Percentiles rank a stretch among this genome's conserved stretches.
These are phyloP conservation scores for Drosophila prostipennis DNA, from an alignment of 2,888 invertebrate species.

Conservation along the genomic window DNA sequence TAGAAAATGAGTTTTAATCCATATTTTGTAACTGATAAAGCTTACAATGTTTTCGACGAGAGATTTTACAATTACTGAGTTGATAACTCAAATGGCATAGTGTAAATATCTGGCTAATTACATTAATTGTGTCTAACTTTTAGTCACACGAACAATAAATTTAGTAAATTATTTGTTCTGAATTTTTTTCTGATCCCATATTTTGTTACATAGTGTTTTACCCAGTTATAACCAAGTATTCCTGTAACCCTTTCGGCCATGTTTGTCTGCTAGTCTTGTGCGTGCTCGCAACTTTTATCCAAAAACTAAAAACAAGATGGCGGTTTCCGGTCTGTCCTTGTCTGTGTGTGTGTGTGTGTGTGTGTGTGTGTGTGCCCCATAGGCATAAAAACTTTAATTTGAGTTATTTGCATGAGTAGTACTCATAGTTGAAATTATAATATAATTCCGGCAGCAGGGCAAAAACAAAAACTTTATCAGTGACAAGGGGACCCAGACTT, in stretches of 20 bases:
- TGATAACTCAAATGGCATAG: too few relatives aligned
- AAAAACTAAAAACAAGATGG: slow-evolving; percentile 76
- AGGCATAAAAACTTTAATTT: slow-evolving; percentile 74
- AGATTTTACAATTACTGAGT: neutral
- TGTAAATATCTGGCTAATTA: too few relatives aligned
- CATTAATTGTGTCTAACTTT: neutral
- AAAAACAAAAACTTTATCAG: slow-evolving; percentile 66
- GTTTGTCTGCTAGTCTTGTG: slow-evolving; percentile 44
- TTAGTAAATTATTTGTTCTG: neutral
- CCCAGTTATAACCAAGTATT: slow-evolving; percentile 12
- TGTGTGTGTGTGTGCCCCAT: slow-evolving; percentile 38
- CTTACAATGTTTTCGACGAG: neutral
- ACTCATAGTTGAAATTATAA: slow-evolving; percentile 61
- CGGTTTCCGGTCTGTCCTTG: slow-evolving; percentile 26
- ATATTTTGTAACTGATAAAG: neutral
- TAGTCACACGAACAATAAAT: too few relatives aligned
- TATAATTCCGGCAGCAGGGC: slow-evolving; percentile 63
- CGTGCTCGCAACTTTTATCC: slow-evolving; percentile 59
- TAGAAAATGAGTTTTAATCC: neutral
- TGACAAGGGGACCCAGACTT: slow-evolving; percentile 46
- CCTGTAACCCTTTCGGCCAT: slow-evolving; percentile 17
- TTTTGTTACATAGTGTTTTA: slow-evolving; percentile 9
- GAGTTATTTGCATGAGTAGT: slow-evolving; percentile 69
- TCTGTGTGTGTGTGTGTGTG: slow-evolving; percentile 1
- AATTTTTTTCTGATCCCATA: neutral